Percentiles rank a stretch among this genome's conserved stretches.
These are phyloP conservation scores for Lutraria rhynchaena DNA, from an alignment of 1,140 invertebrate species.

Conservation along the genomic window DNA sequence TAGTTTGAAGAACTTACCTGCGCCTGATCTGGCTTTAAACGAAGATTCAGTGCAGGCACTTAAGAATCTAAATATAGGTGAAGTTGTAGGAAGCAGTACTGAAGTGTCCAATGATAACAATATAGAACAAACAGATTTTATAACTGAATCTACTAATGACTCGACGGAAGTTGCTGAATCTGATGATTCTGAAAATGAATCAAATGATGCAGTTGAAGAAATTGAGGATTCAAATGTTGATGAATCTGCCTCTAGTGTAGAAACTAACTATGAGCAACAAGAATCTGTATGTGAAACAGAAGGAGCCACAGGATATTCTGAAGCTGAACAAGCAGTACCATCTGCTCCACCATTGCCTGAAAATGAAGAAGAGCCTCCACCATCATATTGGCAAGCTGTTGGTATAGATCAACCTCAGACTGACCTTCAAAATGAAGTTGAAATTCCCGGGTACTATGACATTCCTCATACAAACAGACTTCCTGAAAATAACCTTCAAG, in stretches of 20 bases:
- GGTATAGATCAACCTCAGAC: conserved; percentile 23
- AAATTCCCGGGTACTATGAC: conserved; percentile 38
- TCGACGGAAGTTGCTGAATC: not conserved
- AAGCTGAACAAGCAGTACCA: not conserved
- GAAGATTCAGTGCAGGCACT: no score
- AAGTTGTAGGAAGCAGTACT: not conserved
- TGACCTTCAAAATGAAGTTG: not conserved
- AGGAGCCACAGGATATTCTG: conserved; percentile 14
- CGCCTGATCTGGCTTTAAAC: no score
- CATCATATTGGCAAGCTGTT: conserved; percentile 54
- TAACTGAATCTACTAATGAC: no score
- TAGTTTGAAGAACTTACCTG: no score
- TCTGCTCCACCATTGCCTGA: not conserved
- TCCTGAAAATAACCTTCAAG: conserved; percentile 16
- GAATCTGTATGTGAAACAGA: not conserved
- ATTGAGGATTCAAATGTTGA: not conserved
- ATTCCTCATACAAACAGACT: not conserved
- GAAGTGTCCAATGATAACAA: no score
- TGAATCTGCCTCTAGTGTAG: not conserved
- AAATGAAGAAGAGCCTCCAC: conserved; percentile 31
- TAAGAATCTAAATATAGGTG: not conserved
- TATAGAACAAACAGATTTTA: no score
- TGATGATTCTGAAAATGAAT: not conserved
- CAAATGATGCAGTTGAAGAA: not conserved
- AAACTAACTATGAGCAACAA: not conserved